Percentiles rank a stretch among this genome's conserved stretches.
Evolutionary conservation across 2,797 vertebrate genomes (phyloP).

Genomic region (Gymnothorax javanicus): DNA sequence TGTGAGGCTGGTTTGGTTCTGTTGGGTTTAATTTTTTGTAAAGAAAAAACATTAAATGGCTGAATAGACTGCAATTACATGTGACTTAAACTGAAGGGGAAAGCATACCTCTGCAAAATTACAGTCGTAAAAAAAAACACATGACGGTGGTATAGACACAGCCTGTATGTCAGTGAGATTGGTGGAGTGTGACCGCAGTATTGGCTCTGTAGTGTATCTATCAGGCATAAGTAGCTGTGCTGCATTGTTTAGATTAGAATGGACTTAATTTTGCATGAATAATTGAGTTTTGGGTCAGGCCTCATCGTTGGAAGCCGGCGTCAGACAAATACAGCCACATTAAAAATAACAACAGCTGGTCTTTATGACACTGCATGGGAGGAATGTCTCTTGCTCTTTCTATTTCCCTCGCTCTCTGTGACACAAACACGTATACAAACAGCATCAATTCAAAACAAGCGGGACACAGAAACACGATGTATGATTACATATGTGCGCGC

Average conservation of each 20-base stretch:
- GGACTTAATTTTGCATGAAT: constrained; percentile 44
- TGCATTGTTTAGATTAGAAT: background rate
- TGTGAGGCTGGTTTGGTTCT: background rate
- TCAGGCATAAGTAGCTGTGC: background rate
- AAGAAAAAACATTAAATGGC: background rate
- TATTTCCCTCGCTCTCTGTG: background rate
- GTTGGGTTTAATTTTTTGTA: background rate
- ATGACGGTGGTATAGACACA: background rate
- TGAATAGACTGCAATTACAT: background rate
- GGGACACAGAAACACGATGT: too few relatives aligned
- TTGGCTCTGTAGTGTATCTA: background rate
- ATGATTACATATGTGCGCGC: too few relatives aligned
- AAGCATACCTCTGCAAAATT: background rate
- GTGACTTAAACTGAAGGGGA: background rate
- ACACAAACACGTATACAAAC: background rate
- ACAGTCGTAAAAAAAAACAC: background rate
- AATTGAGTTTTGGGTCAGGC: constrained; percentile 1
- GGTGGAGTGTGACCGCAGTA: background rate
- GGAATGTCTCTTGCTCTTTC: constrained; percentile 54
- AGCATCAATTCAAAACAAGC: background rate
- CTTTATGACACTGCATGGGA: constrained; percentile 67
- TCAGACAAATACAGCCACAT: constrained; percentile 66
- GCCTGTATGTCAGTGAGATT: background rate
- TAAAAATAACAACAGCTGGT: constrained; percentile 84
- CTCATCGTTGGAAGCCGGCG: constrained; percentile 56